phyloP scores from a whole-genome alignment of 2,797 vertebrate genomes.

The Allobates femoralis region DNA sequence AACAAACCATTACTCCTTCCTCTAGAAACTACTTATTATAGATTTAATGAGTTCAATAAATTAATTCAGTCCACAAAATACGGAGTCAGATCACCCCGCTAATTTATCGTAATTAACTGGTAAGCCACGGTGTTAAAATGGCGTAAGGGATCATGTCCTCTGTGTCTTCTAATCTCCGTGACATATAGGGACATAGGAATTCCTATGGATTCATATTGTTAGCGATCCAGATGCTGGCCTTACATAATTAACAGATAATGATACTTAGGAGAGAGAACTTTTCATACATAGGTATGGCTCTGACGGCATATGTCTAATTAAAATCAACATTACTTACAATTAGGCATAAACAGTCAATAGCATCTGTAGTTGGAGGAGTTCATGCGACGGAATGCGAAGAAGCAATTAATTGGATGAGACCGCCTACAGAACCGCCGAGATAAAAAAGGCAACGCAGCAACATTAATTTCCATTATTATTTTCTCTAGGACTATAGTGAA shows the following conservation, averaged over 20 bases:
- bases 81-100: neutral
- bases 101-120: conserved; percentile 36
- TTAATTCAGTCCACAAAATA: conserved; percentile 18
- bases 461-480: conserved; percentile 9
- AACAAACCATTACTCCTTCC: neutral
- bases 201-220: neutral
- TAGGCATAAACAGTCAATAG: conserved; percentile 73
- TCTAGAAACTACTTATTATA: neutral
- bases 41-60: conserved; percentile 16
- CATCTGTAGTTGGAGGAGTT: conserved; percentile 75
- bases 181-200: conserved; percentile 20
- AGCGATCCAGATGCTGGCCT: conserved; percentile 29
- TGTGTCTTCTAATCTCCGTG: neutral
- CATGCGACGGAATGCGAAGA: conserved; percentile 70
- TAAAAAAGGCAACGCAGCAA: neutral
- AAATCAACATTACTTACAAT: conserved; percentile 78
- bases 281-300: conserved; percentile 69
- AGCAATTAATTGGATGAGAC: conserved; percentile 74
- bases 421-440: conserved; percentile 72
- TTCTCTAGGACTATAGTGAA: conserved; percentile 4
- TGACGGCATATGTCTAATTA: conserved; percentile 75
- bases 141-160: neutral
- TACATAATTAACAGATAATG: conserved; percentile 54
- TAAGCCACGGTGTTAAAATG: neutral
- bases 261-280: conserved; percentile 24